Conservation (phyloP, 2,888 invertebrate genomes). For the Protula sp. region DNA sequence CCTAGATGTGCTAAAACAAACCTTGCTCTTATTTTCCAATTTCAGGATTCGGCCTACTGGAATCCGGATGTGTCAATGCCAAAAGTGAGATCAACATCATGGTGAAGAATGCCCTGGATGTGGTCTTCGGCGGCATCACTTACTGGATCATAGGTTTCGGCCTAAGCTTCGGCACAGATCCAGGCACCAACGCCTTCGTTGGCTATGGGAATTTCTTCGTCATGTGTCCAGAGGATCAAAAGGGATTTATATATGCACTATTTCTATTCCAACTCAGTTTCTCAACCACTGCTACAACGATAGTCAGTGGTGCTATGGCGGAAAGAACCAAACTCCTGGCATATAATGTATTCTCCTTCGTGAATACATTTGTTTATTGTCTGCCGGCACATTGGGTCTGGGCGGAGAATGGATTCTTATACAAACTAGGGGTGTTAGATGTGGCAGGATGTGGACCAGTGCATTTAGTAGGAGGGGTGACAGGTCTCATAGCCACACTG, state of each 20-base stretch:
- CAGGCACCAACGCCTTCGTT: constrained; percentile 43
- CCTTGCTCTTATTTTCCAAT: too few relatives aligned
- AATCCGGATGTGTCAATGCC: constrained; percentile 73
- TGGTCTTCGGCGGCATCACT: constrained; percentile 83
- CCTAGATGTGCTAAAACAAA: too few relatives aligned
- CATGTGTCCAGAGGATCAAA: constrained; percentile 43
- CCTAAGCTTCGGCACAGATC: constrained; percentile 67
- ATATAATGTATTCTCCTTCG: constrained; percentile 42
- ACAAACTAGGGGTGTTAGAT: constrained; percentile 77
- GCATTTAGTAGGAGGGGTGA: constrained; percentile 71
- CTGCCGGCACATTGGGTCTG: constrained; percentile 55
- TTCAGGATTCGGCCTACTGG: constrained; percentile 90
- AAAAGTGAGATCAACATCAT: constrained; percentile 92
- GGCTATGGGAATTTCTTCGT: constrained; percentile 42
- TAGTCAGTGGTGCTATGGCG: constrained; percentile 48
- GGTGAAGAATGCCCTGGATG: constrained; percentile 94
- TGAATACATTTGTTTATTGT: constrained; percentile 44
- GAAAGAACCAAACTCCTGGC: constrained; percentile 42
- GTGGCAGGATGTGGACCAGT: constrained; percentile 76
- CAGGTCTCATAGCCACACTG: constrained; percentile 78
- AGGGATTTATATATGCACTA: constrained; percentile 11
- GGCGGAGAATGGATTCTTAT: constrained; percentile 77
- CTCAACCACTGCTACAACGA: constrained; percentile 71
- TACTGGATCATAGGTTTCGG: constrained; percentile 95
- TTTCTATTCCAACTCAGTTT: constrained; percentile 60